Conservation (phyloP, 2,113 vertebrate genomes). For the Chunga burmeisteri region DNA sequence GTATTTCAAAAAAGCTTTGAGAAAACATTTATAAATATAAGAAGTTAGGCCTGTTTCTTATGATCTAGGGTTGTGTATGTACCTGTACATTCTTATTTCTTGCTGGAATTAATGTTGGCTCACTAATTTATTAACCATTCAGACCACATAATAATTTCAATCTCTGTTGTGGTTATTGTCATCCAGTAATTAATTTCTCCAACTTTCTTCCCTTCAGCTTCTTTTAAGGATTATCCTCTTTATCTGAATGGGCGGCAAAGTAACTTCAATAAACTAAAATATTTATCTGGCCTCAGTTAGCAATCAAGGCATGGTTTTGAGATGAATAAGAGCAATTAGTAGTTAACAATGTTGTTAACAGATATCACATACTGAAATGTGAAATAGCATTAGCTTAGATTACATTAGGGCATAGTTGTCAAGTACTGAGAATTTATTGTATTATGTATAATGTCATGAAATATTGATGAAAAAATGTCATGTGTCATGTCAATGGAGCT, state of each 20-base stretch:
- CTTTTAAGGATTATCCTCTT: not conserved
- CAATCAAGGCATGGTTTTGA: not conserved
- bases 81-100: not conserved
- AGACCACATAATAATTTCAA: not conserved
- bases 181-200: not conserved
- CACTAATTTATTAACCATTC: not conserved
- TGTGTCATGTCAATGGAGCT: not conserved
- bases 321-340: constrained; percentile 1
- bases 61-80: not conserved
- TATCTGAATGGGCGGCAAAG: not conserved
- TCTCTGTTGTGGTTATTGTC: not conserved
- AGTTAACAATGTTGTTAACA: constrained; percentile 33
- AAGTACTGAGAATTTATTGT: constrained; percentile 32
- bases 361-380: not conserved
- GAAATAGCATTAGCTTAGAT: constrained; percentile 31
- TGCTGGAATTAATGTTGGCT: not conserved
- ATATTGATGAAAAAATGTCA: constrained; percentile 35
- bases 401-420: constrained; percentile 23
- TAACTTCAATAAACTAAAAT: not conserved
- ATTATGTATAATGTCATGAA: constrained; percentile 34
- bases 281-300: not conserved
- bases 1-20: not conserved
- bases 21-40: not conserved
- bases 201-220: not conserved
- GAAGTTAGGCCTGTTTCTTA: not conserved